These are phyloP conservation scores for Meganola albula DNA, from an alignment of 2,888 invertebrate species.

Conservation along the genomic window DNA sequence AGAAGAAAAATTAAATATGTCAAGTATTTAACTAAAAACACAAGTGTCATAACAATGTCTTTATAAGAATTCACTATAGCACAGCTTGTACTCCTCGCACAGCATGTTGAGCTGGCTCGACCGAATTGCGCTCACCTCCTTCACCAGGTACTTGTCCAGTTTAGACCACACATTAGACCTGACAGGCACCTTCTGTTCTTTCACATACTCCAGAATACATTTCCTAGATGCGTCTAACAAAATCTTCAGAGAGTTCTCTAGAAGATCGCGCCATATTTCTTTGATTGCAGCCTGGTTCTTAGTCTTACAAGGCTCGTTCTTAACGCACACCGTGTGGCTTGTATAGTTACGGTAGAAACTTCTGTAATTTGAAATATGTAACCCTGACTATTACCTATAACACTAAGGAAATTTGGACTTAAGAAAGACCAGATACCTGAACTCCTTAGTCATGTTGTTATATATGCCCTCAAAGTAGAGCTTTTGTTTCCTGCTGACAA, in stretches of 20 bases:
- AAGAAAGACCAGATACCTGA: too few species aligned
- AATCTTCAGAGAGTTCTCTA: slow-evolving; percentile 23
- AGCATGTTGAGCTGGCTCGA: slow-evolving; percentile 29
- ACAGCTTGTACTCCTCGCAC: slow-evolving; percentile 37
- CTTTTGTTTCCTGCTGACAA: slow-evolving; percentile 27
- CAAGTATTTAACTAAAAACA: too few species aligned
- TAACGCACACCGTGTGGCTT: slow-evolving; percentile 17
- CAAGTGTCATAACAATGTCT: not conserved
- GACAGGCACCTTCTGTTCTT: slow-evolving; percentile 4
- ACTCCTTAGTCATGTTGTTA: slow-evolving; percentile 37
- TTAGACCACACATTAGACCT: slow-evolving; percentile 11
- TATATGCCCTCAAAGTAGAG: slow-evolving; percentile 38
- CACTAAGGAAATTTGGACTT: too few species aligned
- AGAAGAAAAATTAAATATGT: too few species aligned
- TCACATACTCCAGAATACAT: slow-evolving; percentile 23
- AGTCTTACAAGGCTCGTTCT: slow-evolving; percentile 29
- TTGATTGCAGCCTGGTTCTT: slow-evolving; percentile 33
- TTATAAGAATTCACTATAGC: slow-evolving; percentile 31
- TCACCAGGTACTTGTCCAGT: slow-evolving; percentile 21
- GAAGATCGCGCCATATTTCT: slow-evolving; percentile 32
- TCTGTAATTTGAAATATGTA: too few species aligned
- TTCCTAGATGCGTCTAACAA: slow-evolving; percentile 24
- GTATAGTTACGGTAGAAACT: too few species aligned
- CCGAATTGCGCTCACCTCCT: slow-evolving; percentile 26
- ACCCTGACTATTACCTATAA: too few species aligned